Evolutionary conservation across 64 coral and sea anemone genomes (phyloP), one percentile per base, ranked within the genome.

Genomic region (Dendrophyllia cribrosa): DNA sequence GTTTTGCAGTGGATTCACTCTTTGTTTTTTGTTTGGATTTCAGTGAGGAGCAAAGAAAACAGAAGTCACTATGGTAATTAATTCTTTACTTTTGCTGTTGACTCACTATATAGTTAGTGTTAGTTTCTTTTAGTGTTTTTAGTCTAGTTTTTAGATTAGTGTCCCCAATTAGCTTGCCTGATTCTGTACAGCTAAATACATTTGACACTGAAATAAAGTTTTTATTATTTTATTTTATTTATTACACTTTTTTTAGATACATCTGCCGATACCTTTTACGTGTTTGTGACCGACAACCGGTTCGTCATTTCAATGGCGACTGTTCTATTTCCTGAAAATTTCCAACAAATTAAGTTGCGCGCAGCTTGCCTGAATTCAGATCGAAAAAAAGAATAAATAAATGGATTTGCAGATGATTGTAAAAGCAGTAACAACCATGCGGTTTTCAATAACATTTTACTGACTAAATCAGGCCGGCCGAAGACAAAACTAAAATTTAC

Each of bases 371-470:
- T 87, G 19, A 93, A 93, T 44, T 93, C 91, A 20, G 55, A 77
- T 62, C 82, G 43, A 21, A 65, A 92, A 45, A 92, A 66, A 3
- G 82, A 77, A 45, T 92, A 92, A 23, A 92, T 64, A 46, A 85
- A 92, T 4, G 90, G 90, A 56, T 92, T 92, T 11, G 86, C 72
- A 34, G 76, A 78, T 0, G 91, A 93, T 52, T 93, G 91, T 0
- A 72, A 6, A 51, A 88, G 65, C 0, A 93, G 23, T 0, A 87
- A 59, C 17, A 93, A 62, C 25, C 76, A 58, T 9, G 91, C 67
- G 12, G 78, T 45, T 12, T 93, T 93, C 2, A 59, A 34, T 2
- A 93, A 78, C 11, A 47, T 23, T 6, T 47, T 60, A 44, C 46
- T 58, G 11, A 86, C 51, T 20, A 58, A 43, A 56, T 51, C 50